phyloP scores from a whole-genome alignment of 1,140 invertebrate species.

The Diplogasteroides magnus region DNA sequence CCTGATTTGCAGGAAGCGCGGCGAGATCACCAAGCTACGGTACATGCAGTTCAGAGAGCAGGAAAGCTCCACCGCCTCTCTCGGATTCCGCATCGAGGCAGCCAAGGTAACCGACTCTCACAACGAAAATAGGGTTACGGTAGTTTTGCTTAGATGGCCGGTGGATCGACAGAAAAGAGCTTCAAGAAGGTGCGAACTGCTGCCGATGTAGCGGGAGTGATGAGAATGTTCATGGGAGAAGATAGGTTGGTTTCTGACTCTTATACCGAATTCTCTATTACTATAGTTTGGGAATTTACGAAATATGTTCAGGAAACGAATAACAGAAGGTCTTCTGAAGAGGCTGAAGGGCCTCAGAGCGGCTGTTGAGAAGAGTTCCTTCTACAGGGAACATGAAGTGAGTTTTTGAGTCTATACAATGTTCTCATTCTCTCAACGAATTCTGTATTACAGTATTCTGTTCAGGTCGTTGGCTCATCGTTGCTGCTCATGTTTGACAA shows the following conservation, averaged over 20 bases:
- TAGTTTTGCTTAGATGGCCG: conserved; percentile 64
- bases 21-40: conserved; percentile 66
- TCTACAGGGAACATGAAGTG: conserved; percentile 85
- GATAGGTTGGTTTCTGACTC: conserved; percentile 10
- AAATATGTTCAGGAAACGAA: conserved; percentile 69
- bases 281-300: too few relatives aligned
- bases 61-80: conserved; percentile 85
- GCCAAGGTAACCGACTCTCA: conserved; percentile 67
- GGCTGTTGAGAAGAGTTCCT: conserved; percentile 74
- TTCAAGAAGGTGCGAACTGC: conserved; percentile 88
- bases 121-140: background rate
- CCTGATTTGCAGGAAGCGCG: conserved; percentile 79
- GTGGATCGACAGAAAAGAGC: conserved; percentile 82
- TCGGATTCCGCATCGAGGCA: conserved; percentile 93
- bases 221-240: conserved; percentile 72
- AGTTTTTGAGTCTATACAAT: conserved; percentile 19
- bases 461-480: conserved; percentile 86
- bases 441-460: conserved; percentile 44
- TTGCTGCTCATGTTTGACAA: conserved; percentile 89
- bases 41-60: conserved; percentile 78
- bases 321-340: conserved; percentile 74
- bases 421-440: background rate
- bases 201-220: conserved; percentile 74
- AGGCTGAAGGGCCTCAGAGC: conserved; percentile 75
- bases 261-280: too few relatives aligned